phyloP scores from a whole-genome alignment of 2,888 invertebrate genomes.

The Miltochrista miniata region DNA sequence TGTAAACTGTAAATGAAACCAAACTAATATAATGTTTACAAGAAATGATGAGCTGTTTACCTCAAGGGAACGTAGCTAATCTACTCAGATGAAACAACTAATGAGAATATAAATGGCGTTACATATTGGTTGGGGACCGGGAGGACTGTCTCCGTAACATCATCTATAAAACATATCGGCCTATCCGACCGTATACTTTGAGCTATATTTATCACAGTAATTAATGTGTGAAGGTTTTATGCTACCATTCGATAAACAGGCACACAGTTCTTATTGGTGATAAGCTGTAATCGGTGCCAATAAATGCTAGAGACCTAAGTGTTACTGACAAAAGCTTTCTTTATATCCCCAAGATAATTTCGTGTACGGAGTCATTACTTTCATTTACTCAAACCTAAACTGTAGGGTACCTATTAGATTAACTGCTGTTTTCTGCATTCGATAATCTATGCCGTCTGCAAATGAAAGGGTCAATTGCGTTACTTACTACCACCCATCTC shows the following conservation, averaged over 20 bases:
- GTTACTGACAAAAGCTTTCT: background rate
- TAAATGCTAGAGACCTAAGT: background rate
- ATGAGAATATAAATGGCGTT: slow-evolving; percentile 78
- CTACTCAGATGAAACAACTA: slow-evolving; percentile 76
- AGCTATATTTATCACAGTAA: background rate
- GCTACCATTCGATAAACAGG: too few relatives aligned
- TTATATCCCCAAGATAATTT: background rate
- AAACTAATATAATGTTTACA: slow-evolving; percentile 60
- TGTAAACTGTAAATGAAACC: slow-evolving; percentile 58
- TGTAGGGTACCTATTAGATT: too few relatives aligned
- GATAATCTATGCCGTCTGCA: too few relatives aligned
- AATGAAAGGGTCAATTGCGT: too few relatives aligned
- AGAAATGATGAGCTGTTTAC: slow-evolving; percentile 63
- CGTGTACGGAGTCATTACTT: background rate
- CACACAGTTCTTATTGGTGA: background rate
- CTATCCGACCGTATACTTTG: background rate
- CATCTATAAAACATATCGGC: slow-evolving; percentile 12
- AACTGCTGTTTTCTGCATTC: too few relatives aligned
- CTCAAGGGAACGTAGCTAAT: slow-evolving; percentile 71
- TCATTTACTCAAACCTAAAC: too few relatives aligned
- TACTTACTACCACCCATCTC: too few relatives aligned
- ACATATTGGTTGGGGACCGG: slow-evolving; percentile 75
- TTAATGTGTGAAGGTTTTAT: background rate
- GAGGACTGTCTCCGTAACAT: slow-evolving; percentile 45
- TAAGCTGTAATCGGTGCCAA: background rate